Percentiles rank a stretch among this genome's conserved stretches.
These are phyloP conservation scores for Chloroceryle inda DNA, from an alignment of 2,797 vertebrate genomes.

Conservation along the genomic window DNA sequence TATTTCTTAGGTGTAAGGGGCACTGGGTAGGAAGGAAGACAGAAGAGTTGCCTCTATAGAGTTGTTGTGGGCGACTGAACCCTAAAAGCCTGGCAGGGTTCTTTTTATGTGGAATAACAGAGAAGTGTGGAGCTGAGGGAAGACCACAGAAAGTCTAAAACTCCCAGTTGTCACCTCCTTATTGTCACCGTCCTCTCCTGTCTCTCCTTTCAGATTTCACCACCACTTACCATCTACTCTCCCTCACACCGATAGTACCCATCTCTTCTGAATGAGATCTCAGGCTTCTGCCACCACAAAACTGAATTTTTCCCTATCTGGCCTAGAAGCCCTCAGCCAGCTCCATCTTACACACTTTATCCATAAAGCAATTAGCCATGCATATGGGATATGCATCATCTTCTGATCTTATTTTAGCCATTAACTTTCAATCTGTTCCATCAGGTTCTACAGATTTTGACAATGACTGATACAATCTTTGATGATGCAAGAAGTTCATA, in stretches of 20 bases:
- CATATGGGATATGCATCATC: not conserved
- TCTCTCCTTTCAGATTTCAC: not conserved
- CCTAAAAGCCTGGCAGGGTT: not conserved
- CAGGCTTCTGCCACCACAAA: not conserved
- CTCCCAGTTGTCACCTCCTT: not conserved
- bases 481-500: not conserved
- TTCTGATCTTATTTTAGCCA: not conserved
- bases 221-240: not conserved
- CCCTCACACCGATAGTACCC: not conserved
- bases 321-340: not conserved
- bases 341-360: not conserved
- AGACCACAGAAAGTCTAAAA: not conserved
- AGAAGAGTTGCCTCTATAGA: not conserved
- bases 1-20: not conserved
- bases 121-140: not conserved
- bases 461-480: not conserved
- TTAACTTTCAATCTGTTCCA: not conserved
- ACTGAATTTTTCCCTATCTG: not conserved
- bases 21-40: not conserved
- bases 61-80: not conserved
- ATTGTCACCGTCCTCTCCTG: not conserved
- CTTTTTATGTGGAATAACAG: not conserved
- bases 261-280: not conserved
- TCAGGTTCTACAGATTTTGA: not conserved
- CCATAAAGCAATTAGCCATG: not conserved